Percentiles rank a stretch among this genome's conserved stretches.
phyloP scores from a whole-genome alignment of 2,797 vertebrate genomes.

The Podargus strigoides region DNA sequence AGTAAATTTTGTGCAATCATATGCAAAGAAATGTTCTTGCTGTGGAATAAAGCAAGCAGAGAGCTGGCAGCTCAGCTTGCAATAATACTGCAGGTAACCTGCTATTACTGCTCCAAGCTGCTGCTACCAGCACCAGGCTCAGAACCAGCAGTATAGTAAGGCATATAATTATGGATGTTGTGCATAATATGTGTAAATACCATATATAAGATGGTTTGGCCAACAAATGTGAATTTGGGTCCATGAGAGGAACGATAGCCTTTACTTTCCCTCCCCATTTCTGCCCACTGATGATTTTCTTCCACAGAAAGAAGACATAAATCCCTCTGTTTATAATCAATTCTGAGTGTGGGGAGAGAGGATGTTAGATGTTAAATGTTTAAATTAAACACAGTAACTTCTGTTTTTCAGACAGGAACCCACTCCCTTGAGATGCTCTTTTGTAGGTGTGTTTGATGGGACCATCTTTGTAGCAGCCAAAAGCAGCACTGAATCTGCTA shows the following conservation, averaged over 20 bases:
- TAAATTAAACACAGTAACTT: not conserved
- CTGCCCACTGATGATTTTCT: not conserved
- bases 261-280: not conserved
- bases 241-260: not conserved
- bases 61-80: not conserved
- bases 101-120: not conserved
- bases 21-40: not conserved
- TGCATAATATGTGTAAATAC: not conserved
- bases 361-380: not conserved
- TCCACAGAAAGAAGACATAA: not conserved
- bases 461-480: not conserved
- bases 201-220: accelerated
- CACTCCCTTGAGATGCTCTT: not conserved
- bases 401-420: not conserved
- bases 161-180: not conserved
- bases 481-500: not conserved
- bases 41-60: not conserved
- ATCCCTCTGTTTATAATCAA: not conserved
- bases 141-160: not conserved
- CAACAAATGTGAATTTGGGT: not conserved
- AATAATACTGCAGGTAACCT: not conserved
- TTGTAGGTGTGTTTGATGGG: not conserved
- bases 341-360: not conserved
- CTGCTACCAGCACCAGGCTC: not conserved
- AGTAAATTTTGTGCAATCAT: not conserved